phyloP scores from a whole-genome alignment of 1,140 invertebrate species.

The Thrips palmi region DNA sequence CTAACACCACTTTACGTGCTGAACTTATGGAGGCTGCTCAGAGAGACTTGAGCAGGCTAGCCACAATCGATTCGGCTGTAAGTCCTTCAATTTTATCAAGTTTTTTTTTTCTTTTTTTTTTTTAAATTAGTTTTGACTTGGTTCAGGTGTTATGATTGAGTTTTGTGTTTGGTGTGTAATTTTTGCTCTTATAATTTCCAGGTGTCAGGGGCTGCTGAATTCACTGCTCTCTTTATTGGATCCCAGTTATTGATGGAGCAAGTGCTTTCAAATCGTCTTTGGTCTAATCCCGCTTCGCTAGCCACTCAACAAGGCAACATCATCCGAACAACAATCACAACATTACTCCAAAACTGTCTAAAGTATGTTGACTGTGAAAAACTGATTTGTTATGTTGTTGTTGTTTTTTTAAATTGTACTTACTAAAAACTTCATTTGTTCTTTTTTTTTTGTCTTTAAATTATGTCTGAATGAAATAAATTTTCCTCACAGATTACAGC shows the following conservation, averaged over 20 bases:
- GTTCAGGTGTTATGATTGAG: no score
- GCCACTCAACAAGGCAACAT: conserved; percentile 28
- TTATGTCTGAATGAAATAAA: conserved; percentile 14
- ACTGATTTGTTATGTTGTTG: background rate
- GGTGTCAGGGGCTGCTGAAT: conserved; percentile 52
- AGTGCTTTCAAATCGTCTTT: conserved; percentile 23
- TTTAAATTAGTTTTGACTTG: no score
- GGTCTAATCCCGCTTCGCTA: conserved; percentile 26
- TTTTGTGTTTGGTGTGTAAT: no score
- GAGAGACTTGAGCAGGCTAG: conserved; percentile 39
- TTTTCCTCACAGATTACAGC: conserved; percentile 54
- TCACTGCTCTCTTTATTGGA: conserved; percentile 60
- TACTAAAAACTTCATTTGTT: background rate
- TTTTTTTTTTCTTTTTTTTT: no score
- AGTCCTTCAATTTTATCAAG: no score
- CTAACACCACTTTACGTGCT: conserved; percentile 35
- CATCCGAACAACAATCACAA: conserved; percentile 33
- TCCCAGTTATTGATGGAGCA: conserved; percentile 33
- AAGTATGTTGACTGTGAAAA: conserved; percentile 21
- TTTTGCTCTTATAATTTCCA: no score
- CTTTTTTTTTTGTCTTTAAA: background rate
- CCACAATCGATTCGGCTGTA: conserved; percentile 10
- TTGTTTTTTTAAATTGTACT: conserved; percentile 3
- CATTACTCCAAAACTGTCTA: conserved; percentile 50
- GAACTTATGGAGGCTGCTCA: conserved; percentile 50